Conservation (phyloP, 1,140 invertebrate genomes). For the Ephestia elutella region DNA sequence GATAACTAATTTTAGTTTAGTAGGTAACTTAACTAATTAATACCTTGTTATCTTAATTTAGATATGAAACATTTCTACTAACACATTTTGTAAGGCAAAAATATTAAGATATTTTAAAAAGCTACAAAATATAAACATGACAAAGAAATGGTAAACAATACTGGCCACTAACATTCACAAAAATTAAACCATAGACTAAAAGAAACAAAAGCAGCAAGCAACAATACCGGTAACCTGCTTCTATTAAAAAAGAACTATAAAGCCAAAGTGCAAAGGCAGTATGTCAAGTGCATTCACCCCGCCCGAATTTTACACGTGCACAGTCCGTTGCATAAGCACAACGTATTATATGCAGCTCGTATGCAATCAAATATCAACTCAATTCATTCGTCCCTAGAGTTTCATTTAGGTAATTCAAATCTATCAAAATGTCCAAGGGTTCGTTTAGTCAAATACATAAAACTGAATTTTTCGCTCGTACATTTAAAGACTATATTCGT, state of each 20-base stretch:
- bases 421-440: background rate
- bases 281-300: constrained; percentile 49
- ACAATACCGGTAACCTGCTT: background rate
- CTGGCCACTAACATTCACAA: background rate
- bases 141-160: background rate
- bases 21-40: too few species aligned
- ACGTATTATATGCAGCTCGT: constrained; percentile 20
- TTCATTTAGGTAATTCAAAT: background rate
- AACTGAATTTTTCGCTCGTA: background rate
- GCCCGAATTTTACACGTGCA: constrained; percentile 39
- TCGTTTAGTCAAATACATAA: constrained; percentile 2
- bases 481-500: background rate
- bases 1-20: too few species aligned
- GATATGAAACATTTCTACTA: too few species aligned
- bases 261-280: constrained; percentile 39
- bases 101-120: too few species aligned
- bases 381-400: background rate
- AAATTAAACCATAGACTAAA: background rate
- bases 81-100: too few species aligned
- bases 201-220: background rate
- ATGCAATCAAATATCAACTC: constrained; percentile 4
- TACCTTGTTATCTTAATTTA: too few species aligned
- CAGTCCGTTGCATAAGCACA: constrained; percentile 26
- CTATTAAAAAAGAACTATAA: background rate
- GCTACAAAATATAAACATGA: too few species aligned